Percentiles rank a stretch among this genome's conserved stretches.
Conservation (phyloP, 2,797 vertebrate species). For the Myripristis murdjan region DNA sequence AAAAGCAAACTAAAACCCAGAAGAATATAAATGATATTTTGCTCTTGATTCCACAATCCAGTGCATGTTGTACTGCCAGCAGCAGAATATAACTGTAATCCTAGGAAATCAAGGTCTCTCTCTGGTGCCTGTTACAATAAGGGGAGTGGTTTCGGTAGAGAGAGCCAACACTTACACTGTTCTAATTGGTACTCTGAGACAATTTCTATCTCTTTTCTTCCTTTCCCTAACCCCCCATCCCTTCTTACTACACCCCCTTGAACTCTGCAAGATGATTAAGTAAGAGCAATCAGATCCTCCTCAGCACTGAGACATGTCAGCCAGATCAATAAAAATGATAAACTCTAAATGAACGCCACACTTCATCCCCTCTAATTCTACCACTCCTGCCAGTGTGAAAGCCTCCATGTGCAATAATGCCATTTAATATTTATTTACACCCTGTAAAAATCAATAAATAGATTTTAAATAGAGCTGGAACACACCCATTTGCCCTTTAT, state of each 20-base stretch:
- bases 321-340: constrained; percentile 80
- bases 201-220: constrained; percentile 9
- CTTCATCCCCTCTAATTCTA: constrained; percentile 64
- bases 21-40: not conserved
- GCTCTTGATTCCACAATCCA: not conserved
- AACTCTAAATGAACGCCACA: constrained; percentile 73
- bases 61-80: not conserved
- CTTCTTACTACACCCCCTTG: constrained; percentile 33
- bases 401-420: constrained; percentile 65
- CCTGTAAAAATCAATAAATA: constrained; percentile 72
- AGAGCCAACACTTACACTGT: constrained; percentile 14
- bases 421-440: constrained; percentile 74
- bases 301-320: constrained; percentile 70
- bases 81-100: constrained; percentile 7
- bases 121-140: not conserved
- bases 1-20: not conserved
- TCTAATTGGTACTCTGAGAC: constrained; percentile 40
- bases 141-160: not conserved
- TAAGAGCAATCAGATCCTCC: constrained; percentile 72
- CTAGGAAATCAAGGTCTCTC: not conserved
- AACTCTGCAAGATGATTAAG: constrained; percentile 62
- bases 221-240: not conserved
- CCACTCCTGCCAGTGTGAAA: constrained; percentile 53
- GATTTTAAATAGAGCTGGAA: constrained; percentile 75
- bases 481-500: constrained; percentile 71